A percentile compares a stretch with the other conserved stretches of the same genome.
Evolutionary conservation across 2,797 vertebrate species (phyloP).

Genomic region (Anabacerthia variegaticeps): DNA sequence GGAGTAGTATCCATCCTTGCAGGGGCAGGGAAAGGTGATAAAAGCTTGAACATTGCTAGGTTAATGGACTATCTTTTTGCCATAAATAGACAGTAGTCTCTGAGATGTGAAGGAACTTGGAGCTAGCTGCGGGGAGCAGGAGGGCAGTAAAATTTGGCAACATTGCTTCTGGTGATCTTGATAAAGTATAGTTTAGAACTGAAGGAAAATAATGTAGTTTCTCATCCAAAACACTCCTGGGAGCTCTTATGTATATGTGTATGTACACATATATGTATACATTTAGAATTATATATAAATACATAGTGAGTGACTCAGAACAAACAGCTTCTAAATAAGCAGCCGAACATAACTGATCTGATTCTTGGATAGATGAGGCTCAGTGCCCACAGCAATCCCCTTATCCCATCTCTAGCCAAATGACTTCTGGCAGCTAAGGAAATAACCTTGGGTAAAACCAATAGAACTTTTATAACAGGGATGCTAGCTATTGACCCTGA

Average conservation of each 20-base stretch:
- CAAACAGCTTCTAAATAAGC: background rate
- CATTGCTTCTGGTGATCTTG: background rate
- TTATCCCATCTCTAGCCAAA: constrained; percentile 25
- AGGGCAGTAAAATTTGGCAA: background rate
- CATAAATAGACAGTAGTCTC: background rate
- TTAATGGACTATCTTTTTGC: background rate
- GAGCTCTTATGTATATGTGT: background rate
- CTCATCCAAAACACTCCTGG: background rate
- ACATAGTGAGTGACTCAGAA: background rate
- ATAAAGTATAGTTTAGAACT: background rate
- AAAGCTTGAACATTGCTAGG: background rate
- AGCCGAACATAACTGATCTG: background rate
- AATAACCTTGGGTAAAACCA: constrained; percentile 55
- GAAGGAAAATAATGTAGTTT: background rate
- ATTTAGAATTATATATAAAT: background rate
- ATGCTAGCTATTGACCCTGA: constrained; percentile 3
- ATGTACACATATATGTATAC: background rate
- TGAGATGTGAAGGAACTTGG: background rate
- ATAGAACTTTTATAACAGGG: constrained; percentile 27
- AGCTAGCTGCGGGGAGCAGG: background rate
- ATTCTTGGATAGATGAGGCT: background rate
- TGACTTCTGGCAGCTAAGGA: constrained; percentile 55
- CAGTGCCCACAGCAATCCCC: background rate
- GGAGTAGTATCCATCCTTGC: background rate
- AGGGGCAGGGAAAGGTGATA: background rate